Conservation (phyloP, 2,797 vertebrate genomes). For the Falco rusticolus region DNA sequence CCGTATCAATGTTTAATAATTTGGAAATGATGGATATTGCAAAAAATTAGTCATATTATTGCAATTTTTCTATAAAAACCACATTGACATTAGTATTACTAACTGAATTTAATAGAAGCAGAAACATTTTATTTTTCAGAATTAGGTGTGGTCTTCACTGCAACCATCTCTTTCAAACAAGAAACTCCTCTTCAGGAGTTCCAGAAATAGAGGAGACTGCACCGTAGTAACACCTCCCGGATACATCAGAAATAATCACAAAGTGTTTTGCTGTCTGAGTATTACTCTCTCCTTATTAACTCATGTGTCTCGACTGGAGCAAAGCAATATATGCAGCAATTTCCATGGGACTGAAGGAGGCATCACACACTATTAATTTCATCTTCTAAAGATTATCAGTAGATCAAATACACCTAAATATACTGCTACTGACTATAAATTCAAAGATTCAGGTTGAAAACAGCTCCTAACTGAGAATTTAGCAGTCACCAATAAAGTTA, state of each 20-base stretch:
- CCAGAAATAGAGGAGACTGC: neutral
- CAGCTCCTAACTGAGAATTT: neutral
- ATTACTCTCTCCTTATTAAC: neutral
- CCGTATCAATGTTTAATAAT: neutral
- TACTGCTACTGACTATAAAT: neutral
- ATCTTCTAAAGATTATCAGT: neutral
- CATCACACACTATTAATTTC: neutral
- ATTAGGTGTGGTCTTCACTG: neutral
- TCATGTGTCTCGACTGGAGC: neutral
- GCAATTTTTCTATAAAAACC: neutral
- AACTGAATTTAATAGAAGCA: neutral
- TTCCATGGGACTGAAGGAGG: neutral
- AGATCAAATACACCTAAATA: neutral
- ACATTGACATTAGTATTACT: neutral
- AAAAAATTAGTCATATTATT: neutral
- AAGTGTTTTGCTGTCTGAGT: neutral
- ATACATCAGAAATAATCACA: neutral
- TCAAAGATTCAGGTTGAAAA: neutral
- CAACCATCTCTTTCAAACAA: neutral
- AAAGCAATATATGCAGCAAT: neutral
- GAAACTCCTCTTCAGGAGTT: neutral
- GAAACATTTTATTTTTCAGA: neutral
- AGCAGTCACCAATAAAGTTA: neutral
- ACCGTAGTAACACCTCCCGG: neutral
- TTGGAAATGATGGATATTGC: neutral